phyloP scores from a whole-genome alignment of 2,113 vertebrate species.

The Anolis sagrei region DNA sequence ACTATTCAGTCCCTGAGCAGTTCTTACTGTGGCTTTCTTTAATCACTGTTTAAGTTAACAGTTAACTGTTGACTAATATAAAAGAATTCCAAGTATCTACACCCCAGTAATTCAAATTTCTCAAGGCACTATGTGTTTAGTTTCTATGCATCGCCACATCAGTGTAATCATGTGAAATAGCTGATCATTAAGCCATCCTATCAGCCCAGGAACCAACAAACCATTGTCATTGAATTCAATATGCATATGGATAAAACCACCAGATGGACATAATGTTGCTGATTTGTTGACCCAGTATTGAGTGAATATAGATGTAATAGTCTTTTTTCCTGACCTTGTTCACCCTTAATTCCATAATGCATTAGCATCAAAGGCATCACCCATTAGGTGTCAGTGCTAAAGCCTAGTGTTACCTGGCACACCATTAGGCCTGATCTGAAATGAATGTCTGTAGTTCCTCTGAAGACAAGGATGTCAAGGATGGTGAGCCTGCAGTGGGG shows the following conservation, averaged over 20 bases:
- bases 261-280: not conserved
- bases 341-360: not conserved
- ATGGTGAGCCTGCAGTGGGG: too few relatives aligned
- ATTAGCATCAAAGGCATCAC: too few relatives aligned
- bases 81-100: constrained; percentile 25
- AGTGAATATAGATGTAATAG: not conserved
- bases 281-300: not conserved
- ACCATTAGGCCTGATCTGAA: not conserved
- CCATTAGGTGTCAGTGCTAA: too few relatives aligned
- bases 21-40: not conserved
- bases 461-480: too few relatives aligned
- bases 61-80: constrained; percentile 26
- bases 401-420: not conserved
- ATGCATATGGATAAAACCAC: not conserved
- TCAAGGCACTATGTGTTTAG: not conserved
- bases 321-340: too few relatives aligned
- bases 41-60: constrained; percentile 31
- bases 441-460: too few relatives aligned
- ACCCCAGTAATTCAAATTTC: constrained; percentile 2
- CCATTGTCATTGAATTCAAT: not conserved
- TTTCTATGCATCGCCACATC: not conserved
- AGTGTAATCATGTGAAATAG: not conserved
- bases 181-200: not conserved
- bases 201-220: not conserved
- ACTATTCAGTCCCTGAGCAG: constrained; percentile 39